phyloP scores from a whole-genome alignment of 2,797 vertebrate species.

The Anguilla marmorata region DNA sequence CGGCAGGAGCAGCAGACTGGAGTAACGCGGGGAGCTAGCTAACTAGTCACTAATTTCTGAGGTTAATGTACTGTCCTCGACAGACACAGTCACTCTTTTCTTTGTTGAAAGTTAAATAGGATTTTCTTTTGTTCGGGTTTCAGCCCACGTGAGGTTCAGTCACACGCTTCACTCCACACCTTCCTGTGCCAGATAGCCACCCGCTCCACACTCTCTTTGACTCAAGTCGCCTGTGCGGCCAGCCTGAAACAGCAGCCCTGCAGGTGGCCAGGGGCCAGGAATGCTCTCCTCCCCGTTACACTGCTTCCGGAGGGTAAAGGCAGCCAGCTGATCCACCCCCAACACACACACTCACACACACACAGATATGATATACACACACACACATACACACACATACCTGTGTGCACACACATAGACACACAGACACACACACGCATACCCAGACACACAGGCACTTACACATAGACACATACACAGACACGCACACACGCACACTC shows the following conservation, averaged over 20 bases:
- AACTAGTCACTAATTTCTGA: not conserved
- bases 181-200: not conserved
- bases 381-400: slow-evolving; percentile 30
- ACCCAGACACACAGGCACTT: slow-evolving; percentile 28
- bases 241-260: slow-evolving; percentile 59
- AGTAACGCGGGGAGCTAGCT: not conserved
- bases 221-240: not conserved
- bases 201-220: not conserved
- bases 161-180: not conserved
- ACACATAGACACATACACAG: slow-evolving; percentile 40
- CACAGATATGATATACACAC: slow-evolving; percentile 16
- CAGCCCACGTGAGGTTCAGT: not conserved
- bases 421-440: slow-evolving; percentile 15
- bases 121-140: not conserved
- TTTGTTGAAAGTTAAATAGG: not conserved
- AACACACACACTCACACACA: slow-evolving; percentile 52
- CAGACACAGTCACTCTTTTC: not conserved
- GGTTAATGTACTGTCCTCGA: not conserved
- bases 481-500: slow-evolving; percentile 28
- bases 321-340: slow-evolving; percentile 63
- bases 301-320: slow-evolving; percentile 60
- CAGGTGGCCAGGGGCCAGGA: slow-evolving; percentile 57
- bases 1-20: not conserved
- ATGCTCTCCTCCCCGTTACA: slow-evolving; percentile 65
- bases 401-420: slow-evolving; percentile 28